phyloP scores from a whole-genome alignment of 2,888 invertebrate genomes.

The Coleophora deauratella region DNA sequence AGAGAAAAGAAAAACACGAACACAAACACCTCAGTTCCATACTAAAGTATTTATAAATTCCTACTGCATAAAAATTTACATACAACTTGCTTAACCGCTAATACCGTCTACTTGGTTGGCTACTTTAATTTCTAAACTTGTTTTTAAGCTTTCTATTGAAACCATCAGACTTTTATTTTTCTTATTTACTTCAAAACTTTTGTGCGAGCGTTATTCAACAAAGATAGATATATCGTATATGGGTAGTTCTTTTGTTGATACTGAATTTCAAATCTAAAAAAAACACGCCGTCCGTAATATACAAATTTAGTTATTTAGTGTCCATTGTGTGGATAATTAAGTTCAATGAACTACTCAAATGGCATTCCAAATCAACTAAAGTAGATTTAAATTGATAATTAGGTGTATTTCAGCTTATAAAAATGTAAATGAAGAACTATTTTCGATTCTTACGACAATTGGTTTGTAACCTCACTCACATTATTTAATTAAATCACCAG shows the following conservation, averaged over 20 bases:
- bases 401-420: constrained; percentile 5
- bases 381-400: constrained; percentile 30
- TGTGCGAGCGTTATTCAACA: too few species aligned
- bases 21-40: constrained; percentile 18
- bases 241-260: too few species aligned
- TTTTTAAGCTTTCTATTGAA: not conserved
- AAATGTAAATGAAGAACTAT: not conserved
- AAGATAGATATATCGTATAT: too few species aligned
- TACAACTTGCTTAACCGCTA: constrained; percentile 35
- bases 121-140: constrained; percentile 16
- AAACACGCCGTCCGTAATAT: constrained; percentile 23
- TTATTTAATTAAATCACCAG: too few species aligned
- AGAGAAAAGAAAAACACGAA: too few species aligned
- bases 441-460: too few species aligned
- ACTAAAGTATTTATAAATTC: constrained; percentile 28
- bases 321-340: constrained; percentile 22
- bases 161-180: too few species aligned
- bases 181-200: too few species aligned
- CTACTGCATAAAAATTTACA: constrained; percentile 28
- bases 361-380: constrained; percentile 30
- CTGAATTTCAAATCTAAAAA: not conserved
- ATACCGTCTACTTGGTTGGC: constrained; percentile 29
- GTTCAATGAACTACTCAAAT: constrained; percentile 41
- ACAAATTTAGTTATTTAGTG: constrained; percentile 10
- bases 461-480: too few species aligned